phyloP scores from a whole-genome alignment of 2,113 vertebrate species.

The Arothron firmamentum region DNA sequence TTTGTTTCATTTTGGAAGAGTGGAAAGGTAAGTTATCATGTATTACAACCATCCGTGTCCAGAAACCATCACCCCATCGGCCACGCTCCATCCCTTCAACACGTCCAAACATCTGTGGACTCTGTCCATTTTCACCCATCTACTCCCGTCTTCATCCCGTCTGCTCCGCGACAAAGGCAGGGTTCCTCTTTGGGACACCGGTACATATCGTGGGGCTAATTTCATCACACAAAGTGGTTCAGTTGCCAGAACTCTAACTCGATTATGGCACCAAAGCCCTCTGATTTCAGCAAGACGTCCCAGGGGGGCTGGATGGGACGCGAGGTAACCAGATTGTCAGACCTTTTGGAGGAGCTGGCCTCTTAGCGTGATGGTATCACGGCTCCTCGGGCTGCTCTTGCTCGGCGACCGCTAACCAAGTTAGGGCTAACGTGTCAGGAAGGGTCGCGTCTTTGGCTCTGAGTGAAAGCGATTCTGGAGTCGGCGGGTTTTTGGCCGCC shows the following conservation, averaged over 20 bases:
- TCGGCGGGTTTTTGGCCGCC: slow-evolving; percentile 16
- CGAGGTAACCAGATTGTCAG: slow-evolving; percentile 71
- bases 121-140: slow-evolving; percentile 36
- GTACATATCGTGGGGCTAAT: slow-evolving; percentile 39
- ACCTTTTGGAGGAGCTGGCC: slow-evolving; percentile 48
- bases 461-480: slow-evolving; percentile 18
- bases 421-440: slow-evolving; percentile 36
- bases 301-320: slow-evolving; percentile 53
- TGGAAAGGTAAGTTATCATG: slow-evolving; percentile 49
- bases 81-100: slow-evolving; percentile 43
- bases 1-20: not conserved
- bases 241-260: slow-evolving; percentile 63
- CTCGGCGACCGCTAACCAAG: slow-evolving; percentile 47
- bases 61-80: slow-evolving; percentile 41
- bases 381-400: slow-evolving; percentile 44
- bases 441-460: slow-evolving; percentile 24
- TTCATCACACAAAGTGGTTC: slow-evolving; percentile 71
- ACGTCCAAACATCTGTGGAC: slow-evolving; percentile 30
- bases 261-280: slow-evolving; percentile 61
- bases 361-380: slow-evolving; percentile 46
- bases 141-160: slow-evolving; percentile 32
- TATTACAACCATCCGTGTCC: slow-evolving; percentile 52
- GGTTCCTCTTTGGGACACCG: slow-evolving; percentile 34
- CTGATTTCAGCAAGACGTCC: slow-evolving; percentile 61
- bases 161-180: slow-evolving; percentile 30